Percentiles rank a stretch among this genome's conserved stretches.
phyloP scores from a whole-genome alignment of 1,140 invertebrate genomes.

The Dendroctonus ponderosae region DNA sequence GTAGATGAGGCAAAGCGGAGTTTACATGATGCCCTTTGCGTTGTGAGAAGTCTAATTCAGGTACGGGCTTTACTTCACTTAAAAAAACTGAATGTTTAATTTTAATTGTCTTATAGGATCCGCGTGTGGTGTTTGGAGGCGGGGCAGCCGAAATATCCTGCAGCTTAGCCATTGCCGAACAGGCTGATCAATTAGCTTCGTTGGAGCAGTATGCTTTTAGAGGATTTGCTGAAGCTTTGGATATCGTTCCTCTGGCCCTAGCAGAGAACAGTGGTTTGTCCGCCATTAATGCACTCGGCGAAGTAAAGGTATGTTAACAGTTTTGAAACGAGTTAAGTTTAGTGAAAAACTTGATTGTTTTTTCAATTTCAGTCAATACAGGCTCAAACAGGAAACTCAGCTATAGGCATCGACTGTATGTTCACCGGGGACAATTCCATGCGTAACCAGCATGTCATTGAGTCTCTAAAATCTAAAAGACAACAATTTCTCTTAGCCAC shows the following conservation, averaged over 20 bases:
- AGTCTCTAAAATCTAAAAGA: constrained; percentile 95
- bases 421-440: constrained; percentile 87
- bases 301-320: constrained; percentile 69
- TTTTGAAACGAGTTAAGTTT: too few species aligned
- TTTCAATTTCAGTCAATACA: constrained; percentile 58
- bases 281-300: constrained; percentile 88
- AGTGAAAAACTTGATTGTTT: constrained; percentile 3
- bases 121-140: constrained; percentile 94
- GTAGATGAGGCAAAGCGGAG: constrained; percentile 97
- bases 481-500: constrained; percentile 97
- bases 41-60: constrained; percentile 90
- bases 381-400: constrained; percentile 78
- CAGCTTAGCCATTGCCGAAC: constrained; percentile 82
- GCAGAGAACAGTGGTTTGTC: constrained; percentile 96
- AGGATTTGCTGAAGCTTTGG: constrained; percentile 93
- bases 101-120: constrained; percentile 61
- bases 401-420: constrained; percentile 95
- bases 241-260: constrained; percentile 90
- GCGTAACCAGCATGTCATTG: constrained; percentile 94
- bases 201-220: constrained; percentile 97
- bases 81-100: not conserved
- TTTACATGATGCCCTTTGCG: constrained; percentile 96
- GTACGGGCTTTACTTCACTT: constrained; percentile 42
- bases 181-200: constrained; percentile 89
- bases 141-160: constrained; percentile 96